Evolutionary conservation across 2,888 invertebrate species (phyloP).

Genomic region (Gortyna flavago): DNA sequence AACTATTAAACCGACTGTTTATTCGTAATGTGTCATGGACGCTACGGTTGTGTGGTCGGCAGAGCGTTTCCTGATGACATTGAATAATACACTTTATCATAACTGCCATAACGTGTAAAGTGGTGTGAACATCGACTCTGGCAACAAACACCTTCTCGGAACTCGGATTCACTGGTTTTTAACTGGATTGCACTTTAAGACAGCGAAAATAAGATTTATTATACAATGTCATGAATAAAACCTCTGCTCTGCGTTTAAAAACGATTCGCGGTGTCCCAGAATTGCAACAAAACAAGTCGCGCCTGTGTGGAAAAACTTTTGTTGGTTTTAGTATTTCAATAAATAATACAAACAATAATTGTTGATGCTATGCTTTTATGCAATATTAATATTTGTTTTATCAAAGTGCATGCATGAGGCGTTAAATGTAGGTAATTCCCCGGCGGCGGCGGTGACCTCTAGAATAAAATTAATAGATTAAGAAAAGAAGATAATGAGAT

Average conservation of each 20-base stretch:
- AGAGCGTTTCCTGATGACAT: background rate
- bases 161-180: background rate
- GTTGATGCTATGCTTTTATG: background rate
- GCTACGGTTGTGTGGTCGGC: background rate
- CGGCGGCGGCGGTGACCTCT: background rate
- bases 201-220: background rate
- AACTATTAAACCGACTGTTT: conserved; percentile 18
- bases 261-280: background rate
- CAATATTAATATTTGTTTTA: conserved; percentile 14
- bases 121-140: background rate
- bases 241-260: background rate
- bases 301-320: background rate
- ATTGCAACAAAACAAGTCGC: background rate
- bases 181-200: background rate
- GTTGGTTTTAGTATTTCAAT: background rate
- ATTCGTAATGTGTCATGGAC: conserved; percentile 12
- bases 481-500: conserved; percentile 30
- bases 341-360: background rate
- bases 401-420: background rate
- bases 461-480: conserved; percentile 8
- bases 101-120: background rate
- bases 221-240: background rate
- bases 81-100: background rate
- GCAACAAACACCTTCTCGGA: background rate
- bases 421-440: conserved; percentile 26